These are phyloP conservation scores for Penaeus chinensis DNA, from an alignment of 1,140 invertebrate genomes.

Conservation along the genomic window DNA sequence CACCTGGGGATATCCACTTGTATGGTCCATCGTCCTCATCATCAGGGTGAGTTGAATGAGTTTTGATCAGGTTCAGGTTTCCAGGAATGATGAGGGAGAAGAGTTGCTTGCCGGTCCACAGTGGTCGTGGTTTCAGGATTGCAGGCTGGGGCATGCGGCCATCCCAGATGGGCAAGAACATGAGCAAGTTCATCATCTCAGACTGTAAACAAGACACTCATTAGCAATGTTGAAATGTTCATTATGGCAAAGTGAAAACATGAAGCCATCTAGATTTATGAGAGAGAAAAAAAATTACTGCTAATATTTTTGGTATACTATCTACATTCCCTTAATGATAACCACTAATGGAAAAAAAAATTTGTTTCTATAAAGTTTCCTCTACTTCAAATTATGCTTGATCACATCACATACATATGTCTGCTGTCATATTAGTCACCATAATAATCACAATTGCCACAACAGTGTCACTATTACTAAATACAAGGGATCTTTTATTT, in stretches of 20 bases:
- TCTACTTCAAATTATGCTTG: too few species aligned
- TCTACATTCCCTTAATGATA: too few species aligned
- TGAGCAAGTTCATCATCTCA: constrained; percentile 98
- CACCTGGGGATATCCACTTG: constrained; percentile 99
- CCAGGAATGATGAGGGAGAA: constrained; percentile 99
- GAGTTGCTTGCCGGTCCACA: constrained; percentile 99
- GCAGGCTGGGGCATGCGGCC: constrained; percentile 98
- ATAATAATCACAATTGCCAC: too few species aligned
- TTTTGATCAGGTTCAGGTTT: constrained; percentile 97
- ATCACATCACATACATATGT: too few species aligned
- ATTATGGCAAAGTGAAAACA: too few species aligned
- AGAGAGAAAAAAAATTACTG: background rate
- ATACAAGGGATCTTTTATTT: too few species aligned
- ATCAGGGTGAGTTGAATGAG: constrained; percentile 98
- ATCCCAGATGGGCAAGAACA: constrained; percentile 99
- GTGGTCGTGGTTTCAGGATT: constrained; percentile 96
- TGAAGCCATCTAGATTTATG: background rate
- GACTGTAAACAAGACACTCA: constrained; percentile 66
- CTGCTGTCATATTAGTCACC: too few species aligned
- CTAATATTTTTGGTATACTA: too few species aligned
- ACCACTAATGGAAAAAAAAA: too few species aligned
- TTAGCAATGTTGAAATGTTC: too few species aligned
- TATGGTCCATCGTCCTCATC: constrained; percentile 98
- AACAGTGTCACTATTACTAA: too few species aligned
- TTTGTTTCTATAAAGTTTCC: too few species aligned